Evolutionary conservation across 2,797 vertebrate species (phyloP).

Genomic region (Microctenopoma steveboyesi): DNA sequence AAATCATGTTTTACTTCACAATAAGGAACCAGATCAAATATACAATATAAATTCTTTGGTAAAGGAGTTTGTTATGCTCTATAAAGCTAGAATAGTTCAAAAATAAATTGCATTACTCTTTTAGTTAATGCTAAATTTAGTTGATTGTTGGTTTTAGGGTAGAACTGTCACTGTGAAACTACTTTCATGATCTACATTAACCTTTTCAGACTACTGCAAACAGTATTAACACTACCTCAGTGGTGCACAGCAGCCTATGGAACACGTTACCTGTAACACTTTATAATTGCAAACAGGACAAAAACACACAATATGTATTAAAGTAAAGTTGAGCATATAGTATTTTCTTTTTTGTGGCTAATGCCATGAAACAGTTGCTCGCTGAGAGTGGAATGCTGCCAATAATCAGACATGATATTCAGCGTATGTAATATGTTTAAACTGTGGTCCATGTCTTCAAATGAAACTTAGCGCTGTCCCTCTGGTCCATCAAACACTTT

Average conservation of each 20-base stretch:
- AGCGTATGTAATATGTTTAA: constrained; percentile 5
- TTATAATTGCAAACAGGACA: constrained; percentile 12
- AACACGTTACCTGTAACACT: constrained; percentile 21
- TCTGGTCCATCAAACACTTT: constrained; percentile 9
- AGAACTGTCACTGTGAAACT: constrained; percentile 18
- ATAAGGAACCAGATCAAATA: background rate
- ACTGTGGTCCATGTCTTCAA: constrained; percentile 9
- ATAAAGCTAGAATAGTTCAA: background rate
- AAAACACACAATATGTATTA: constrained; percentile 10
- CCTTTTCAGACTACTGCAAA: background rate
- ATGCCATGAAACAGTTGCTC: constrained; percentile 38
- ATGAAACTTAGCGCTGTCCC: background rate
- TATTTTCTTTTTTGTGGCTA: constrained; percentile 3
- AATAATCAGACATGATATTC: constrained; percentile 17
- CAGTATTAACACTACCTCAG: constrained; percentile 78
- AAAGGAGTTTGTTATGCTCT: background rate
- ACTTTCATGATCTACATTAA: constrained; percentile 6
- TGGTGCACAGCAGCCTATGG: constrained; percentile 58
- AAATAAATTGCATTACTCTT: constrained; percentile 8
- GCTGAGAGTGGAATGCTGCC: constrained; percentile 50
- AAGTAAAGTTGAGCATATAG: background rate
- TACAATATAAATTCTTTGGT: background rate
- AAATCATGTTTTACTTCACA: constrained; percentile 2
- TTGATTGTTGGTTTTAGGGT: constrained; percentile 30
- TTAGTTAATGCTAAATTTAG: constrained; percentile 17